phyloP scores from a whole-genome alignment of 2,888 invertebrate genomes.

The Cantharis flavilabris region DNA sequence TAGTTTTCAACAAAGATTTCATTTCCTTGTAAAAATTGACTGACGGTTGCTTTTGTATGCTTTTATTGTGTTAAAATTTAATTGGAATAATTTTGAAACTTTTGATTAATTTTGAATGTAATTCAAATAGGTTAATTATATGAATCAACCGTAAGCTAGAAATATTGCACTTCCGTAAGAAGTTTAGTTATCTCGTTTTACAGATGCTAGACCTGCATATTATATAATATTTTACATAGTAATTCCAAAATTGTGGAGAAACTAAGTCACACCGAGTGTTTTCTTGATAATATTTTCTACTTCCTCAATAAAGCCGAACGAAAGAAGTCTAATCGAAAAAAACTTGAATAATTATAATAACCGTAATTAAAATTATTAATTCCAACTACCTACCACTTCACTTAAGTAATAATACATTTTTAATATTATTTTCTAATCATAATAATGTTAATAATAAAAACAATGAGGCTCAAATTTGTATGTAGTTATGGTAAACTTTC shows the following conservation, averaged over 20 bases:
- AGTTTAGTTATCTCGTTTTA: background rate
- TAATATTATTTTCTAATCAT: background rate
- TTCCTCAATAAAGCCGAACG: background rate
- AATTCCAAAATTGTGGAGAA: slow-evolving; percentile 2
- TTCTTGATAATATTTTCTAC: background rate
- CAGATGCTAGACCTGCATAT: background rate
- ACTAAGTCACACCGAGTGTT: background rate
- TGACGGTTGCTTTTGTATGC: background rate
- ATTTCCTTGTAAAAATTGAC: background rate
- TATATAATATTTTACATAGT: background rate
- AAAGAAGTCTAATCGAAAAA: background rate
- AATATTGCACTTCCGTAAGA: background rate
- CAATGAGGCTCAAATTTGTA: slow-evolving; percentile 3
- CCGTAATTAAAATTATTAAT: background rate
- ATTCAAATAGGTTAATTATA: background rate
- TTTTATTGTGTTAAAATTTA: background rate
- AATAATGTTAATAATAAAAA: background rate
- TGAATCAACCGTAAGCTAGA: background rate
- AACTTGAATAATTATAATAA: background rate
- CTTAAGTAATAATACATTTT: background rate
- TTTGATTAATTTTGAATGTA: background rate
- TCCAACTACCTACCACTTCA: background rate
- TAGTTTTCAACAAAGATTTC: background rate
- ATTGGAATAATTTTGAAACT: background rate
- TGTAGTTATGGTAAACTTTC: slow-evolving; percentile 42